phyloP scores from a whole-genome alignment of 1,140 invertebrate species.

The Trigoniulus corallinus region DNA sequence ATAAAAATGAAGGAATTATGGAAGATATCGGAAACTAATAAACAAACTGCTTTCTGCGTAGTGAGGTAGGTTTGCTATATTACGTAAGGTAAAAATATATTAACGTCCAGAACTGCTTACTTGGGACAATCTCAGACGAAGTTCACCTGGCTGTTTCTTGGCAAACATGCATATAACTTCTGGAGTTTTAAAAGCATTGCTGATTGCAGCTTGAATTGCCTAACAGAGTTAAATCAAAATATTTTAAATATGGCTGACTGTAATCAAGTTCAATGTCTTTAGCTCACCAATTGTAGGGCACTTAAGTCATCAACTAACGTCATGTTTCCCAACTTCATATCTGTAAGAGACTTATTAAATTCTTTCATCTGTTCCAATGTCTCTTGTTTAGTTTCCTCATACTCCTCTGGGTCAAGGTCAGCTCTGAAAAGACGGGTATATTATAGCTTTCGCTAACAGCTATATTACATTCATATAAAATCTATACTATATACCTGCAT shows the following conservation, averaged over 20 bases:
- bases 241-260: background rate
- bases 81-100: too few relatives aligned
- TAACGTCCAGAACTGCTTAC: slow-evolving; percentile 24
- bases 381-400: slow-evolving; percentile 50
- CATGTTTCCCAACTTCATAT: slow-evolving; percentile 48
- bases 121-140: slow-evolving; percentile 40
- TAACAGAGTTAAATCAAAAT: slow-evolving; percentile 19
- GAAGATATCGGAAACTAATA: background rate
- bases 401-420: slow-evolving; percentile 45
- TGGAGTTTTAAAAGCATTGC: slow-evolving; percentile 56
- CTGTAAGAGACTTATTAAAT: slow-evolving; percentile 46
- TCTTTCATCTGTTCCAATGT: slow-evolving; percentile 58
- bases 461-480: slow-evolving; percentile 7
- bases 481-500: slow-evolving; percentile 40
- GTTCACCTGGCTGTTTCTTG: slow-evolving; percentile 48
- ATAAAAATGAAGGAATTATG: too few relatives aligned
- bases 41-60: too few relatives aligned
- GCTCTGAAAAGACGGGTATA: slow-evolving; percentile 29
- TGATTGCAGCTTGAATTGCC: slow-evolving; percentile 60
- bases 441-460: slow-evolving; percentile 14
- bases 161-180: slow-evolving; percentile 61
- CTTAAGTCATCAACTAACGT: slow-evolving; percentile 47
- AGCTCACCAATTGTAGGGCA: slow-evolving; percentile 43
- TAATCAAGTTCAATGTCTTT: background rate
- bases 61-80: too few relatives aligned